Evolutionary conservation across 2,888 invertebrate genomes (phyloP), one percentile per base, ranked within the genome.

Genomic region (Rhagonycha lutea): DNA sequence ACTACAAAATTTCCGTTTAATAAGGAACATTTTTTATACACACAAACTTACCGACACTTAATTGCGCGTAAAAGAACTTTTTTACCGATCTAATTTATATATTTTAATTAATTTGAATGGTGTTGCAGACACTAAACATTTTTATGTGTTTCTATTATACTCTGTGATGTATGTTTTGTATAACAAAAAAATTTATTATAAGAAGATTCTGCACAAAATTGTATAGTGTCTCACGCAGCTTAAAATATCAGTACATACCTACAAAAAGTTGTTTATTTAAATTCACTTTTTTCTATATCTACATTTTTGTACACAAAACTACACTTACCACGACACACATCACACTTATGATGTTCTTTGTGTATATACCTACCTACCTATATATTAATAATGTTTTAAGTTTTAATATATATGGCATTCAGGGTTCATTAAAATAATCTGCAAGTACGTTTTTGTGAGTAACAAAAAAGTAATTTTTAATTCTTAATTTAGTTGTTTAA

Each of bases 391-490:
- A 61, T 76, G 26, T 29, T 73, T 29, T 74, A 69, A 61, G 72
- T 69, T 78, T 73, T 67, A 61, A 74, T 79, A 81, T 82, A 79
- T 83, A 83, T 83, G 84, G 83, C 84, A 82, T 85, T 83, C 85
- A 84, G 84, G 84, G 85, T 85, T 84, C 83, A 74, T 75, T 72
- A 60, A 47, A 72, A 74, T 75, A 79, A 77, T 73, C 72, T 78
- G 73, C 71, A 74, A 76, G 60, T 76, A 77, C 73, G 78, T 73
- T 60, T 63, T 76, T 71, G 72, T 74, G 77, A 79, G 74, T 78
- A 79, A 72, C 72, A 73, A 76, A 76, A 73, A 70, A 78, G 76
- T 71, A 78, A 76, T 80, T 76, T 75, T 79, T 79, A 77, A 70
- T 74, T 74, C 63, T 61, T 76, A 76, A 74, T 76, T 79, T 77